A percentile compares a stretch with the other conserved stretches of the same genome.
phyloP scores from a whole-genome alignment of 2,888 invertebrate species.

The Phyllotreta cruciferae region DNA sequence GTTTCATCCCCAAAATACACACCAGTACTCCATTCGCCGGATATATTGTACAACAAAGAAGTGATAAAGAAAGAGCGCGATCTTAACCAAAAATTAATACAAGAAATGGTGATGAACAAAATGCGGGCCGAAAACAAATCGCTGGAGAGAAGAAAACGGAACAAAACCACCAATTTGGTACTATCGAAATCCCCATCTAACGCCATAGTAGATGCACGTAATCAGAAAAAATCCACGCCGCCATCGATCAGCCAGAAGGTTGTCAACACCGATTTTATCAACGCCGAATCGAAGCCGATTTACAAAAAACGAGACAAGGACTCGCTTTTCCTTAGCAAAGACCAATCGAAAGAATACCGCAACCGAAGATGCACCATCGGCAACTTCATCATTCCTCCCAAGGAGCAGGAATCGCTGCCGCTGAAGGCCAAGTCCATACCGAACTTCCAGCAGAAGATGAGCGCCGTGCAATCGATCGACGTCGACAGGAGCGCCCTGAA shows the following conservation, averaged over 20 bases:
- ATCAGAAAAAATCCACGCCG: too few species aligned
- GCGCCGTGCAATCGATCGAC: conserved; percentile 19
- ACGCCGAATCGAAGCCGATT: conserved; percentile 58
- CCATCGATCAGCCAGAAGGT: conserved; percentile 35
- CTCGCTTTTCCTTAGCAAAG: conserved; percentile 33
- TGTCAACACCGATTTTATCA: conserved; percentile 27
- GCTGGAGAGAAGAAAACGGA: conserved; percentile 66
- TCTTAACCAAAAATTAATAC: conserved; percentile 83
- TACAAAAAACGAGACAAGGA: conserved; percentile 54
- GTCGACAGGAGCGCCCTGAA: conserved; percentile 40
- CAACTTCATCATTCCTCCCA: conserved; percentile 41
- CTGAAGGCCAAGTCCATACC: conserved; percentile 54
- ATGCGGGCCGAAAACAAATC: conserved; percentile 72
- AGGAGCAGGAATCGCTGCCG: conserved; percentile 22
- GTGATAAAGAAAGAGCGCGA: conserved; percentile 81
- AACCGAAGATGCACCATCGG: conserved; percentile 55
- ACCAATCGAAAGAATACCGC: conserved; percentile 45
- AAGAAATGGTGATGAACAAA: conserved; percentile 83
- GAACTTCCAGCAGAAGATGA: conserved; percentile 45
- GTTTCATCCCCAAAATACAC: conserved; percentile 43
- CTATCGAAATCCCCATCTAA: too few species aligned
- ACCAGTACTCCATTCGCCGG: conserved; percentile 45
- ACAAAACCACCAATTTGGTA: conserved; percentile 52
- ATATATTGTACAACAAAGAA: conserved; percentile 61
- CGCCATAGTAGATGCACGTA: too few species aligned